Evolutionary conservation across 2,113 vertebrate genomes (phyloP).

Genomic region (Mustelus asterias): DNA sequence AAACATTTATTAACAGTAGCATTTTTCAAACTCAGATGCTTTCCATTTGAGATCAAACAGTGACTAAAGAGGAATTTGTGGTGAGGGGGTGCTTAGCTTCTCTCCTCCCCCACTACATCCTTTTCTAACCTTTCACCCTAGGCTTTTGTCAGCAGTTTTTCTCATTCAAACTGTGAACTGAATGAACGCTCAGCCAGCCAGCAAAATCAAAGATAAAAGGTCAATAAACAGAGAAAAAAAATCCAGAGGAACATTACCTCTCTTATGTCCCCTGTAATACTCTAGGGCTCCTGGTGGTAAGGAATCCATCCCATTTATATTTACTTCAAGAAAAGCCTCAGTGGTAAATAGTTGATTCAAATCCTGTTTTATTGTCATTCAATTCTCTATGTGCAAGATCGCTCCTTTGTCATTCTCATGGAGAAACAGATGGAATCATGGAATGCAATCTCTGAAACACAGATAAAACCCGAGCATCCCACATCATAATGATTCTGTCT

Average conservation of each 20-base stretch:
- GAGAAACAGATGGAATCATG: not conserved
- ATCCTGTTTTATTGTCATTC: not conserved
- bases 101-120: slow-evolving; percentile 3
- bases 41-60: not conserved
- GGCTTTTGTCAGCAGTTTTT: slow-evolving; percentile 24
- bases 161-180: not conserved
- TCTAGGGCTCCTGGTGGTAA: not conserved
- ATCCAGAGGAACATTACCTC: not conserved
- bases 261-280: not conserved
- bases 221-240: slow-evolving; percentile 22
- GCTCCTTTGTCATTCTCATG: not conserved
- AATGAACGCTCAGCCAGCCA: slow-evolving; percentile 1
- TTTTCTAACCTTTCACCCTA: not conserved
- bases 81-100: not conserved
- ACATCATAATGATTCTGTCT: not conserved
- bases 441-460: not conserved
- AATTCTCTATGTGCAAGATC: slow-evolving; percentile 10
- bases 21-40: not conserved
- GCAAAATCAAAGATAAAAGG: slow-evolving; percentile 32
- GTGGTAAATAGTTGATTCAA: slow-evolving; percentile 1
- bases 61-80: slow-evolving; percentile 24
- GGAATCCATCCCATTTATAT: slow-evolving; percentile 6
- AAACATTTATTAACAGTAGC: not conserved
- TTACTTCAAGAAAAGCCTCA: slow-evolving; percentile 4
- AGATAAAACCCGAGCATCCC: not conserved